Evolutionary conservation across 1,140 invertebrate species (phyloP).

Genomic region (Rhyzopertha dominica): DNA sequence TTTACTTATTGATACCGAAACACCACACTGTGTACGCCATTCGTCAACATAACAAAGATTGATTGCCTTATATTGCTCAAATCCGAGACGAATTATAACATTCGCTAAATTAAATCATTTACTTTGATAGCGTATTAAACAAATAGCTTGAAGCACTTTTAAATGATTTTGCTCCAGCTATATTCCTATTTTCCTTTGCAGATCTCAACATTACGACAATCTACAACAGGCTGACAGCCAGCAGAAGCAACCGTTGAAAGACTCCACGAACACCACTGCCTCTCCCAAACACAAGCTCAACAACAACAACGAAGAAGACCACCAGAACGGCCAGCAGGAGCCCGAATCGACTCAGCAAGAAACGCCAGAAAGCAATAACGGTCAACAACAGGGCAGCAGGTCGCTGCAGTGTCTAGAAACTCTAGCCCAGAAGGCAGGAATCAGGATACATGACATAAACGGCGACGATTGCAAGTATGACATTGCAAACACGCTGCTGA

Average conservation of each 20-base stretch:
- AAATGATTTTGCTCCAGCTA: neutral
- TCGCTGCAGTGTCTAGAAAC: conserved; percentile 62
- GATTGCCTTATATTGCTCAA: too few relatives aligned
- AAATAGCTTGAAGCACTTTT: too few relatives aligned
- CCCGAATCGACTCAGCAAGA: conserved; percentile 35
- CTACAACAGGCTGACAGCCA: conserved; percentile 43
- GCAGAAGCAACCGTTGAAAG: conserved; percentile 43
- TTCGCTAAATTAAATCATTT: too few relatives aligned
- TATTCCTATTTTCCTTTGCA: conserved; percentile 28
- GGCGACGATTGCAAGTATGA: conserved; percentile 62
- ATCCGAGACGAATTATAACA: too few relatives aligned
- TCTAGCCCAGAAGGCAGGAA: conserved; percentile 60
- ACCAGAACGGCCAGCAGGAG: conserved; percentile 28
- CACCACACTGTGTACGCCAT: too few relatives aligned
- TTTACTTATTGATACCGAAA: too few relatives aligned
- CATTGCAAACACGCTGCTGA: conserved; percentile 53
- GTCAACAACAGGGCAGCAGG: conserved; percentile 36
- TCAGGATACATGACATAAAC: conserved; percentile 48
- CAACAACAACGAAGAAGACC: conserved; percentile 32
- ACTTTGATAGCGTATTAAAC: too few relatives aligned
- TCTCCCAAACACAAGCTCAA: conserved; percentile 28
- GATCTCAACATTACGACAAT: conserved; percentile 45
- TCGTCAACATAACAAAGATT: too few relatives aligned
- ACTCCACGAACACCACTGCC: conserved; percentile 35
- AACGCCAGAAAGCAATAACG: conserved; percentile 11